These are phyloP conservation scores for Decapterus maruadsi DNA, from an alignment of 2,797 vertebrate genomes.

Conservation along the genomic window DNA sequence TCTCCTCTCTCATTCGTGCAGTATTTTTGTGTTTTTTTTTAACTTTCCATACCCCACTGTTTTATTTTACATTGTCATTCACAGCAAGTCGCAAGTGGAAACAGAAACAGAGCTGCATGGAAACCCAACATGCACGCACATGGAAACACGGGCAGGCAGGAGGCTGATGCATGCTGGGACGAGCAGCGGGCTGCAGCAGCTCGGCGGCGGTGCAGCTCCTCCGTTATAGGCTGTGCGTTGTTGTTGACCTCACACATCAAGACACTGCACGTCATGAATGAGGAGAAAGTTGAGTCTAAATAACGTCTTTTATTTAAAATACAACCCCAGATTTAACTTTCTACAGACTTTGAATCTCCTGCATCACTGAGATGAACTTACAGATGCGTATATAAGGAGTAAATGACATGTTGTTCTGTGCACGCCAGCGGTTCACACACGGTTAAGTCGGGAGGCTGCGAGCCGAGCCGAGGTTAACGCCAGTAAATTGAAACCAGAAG, in stretches of 20 bases:
- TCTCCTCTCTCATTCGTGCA: constrained; percentile 36
- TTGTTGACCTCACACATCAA: neutral
- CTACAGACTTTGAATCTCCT: neutral
- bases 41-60: constrained; percentile 33
- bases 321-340: neutral
- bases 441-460: neutral
- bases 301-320: neutral
- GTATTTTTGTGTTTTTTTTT: neutral
- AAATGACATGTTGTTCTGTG: neutral
- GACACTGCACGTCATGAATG: neutral
- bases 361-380: neutral
- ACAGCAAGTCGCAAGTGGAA: constrained; percentile 46
- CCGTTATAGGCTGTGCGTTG: constrained; percentile 8
- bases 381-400: neutral
- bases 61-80: constrained; percentile 48
- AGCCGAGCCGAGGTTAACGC: constrained; percentile 23
- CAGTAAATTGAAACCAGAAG: constrained; percentile 48
- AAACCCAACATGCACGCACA: constrained; percentile 34
- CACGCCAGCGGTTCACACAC: constrained; percentile 3
- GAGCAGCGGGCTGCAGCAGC: constrained; percentile 3
- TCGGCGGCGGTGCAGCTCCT: neutral
- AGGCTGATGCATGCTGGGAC: neutral
- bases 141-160: constrained; percentile 32
- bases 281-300: constrained; percentile 4
- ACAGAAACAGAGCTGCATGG: constrained; percentile 28